Evolutionary conservation across 2,888 invertebrate genomes (phyloP), one percentile per base, ranked within the genome.

Genomic region (Melolontha melolontha): DNA sequence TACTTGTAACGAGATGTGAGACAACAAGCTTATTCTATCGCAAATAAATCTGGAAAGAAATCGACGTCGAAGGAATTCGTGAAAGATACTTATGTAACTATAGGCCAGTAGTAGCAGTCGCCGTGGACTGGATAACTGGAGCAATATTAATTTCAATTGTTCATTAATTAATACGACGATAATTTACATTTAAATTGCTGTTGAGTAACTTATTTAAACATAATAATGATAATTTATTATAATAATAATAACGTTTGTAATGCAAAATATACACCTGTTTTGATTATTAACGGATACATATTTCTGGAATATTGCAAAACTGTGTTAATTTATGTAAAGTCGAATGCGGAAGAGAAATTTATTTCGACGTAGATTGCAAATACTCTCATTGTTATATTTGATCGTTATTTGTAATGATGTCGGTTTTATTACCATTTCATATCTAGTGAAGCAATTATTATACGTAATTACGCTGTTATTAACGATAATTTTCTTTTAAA

Each of bases 81-180:
- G 39, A 57, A 34, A 34, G 59, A 47, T 34, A 34, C 47, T 62
- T 62, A 62, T 62, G 59, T 34, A 62, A 62, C 47, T 62, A 34
- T 34, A 34, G 34, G 22, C 16, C 14, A 57, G 42, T 14, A 16
- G 40, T 40, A 8, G 47, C 47, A 34, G 16, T 12, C 39, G 59
- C 10, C 34, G 47, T 16, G 34, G 29, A 59, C 44, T 47, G 47
- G 34, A 49, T 62, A 62, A 47, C 59, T 62, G 17, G 59, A 49
- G 59, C 59, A 62, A 49, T 47, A 62, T 62, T 62, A 62, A 62
- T 62, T 62, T 47, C 59, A 47, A 62, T 62, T 62, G 59, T 62
- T 47, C 59, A 39, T 34, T 62, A 62, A 62, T 62, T 62, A 62
- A 62, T 62, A 62, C 16, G 47, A 47, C 39, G 29, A 47, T 47